Evolutionary conservation across 2,888 invertebrate species (phyloP), one percentile per base, ranked within the genome.

Genomic region (Agrochola circellaris): DNA sequence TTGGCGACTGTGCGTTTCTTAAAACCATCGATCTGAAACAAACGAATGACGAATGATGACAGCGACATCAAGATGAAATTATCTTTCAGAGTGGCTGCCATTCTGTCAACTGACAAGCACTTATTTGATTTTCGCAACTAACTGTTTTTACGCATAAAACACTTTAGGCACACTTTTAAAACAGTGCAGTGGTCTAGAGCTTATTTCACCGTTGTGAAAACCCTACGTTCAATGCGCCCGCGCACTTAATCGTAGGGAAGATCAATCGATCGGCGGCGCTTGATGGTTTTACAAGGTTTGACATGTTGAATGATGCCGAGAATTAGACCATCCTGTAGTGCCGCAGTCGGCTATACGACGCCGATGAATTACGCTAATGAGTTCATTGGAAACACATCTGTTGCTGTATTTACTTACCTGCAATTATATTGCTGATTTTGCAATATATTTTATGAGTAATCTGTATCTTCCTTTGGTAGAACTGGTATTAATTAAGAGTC

Each of bases 251-350:
- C 61, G 68, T 65, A 38, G 48, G 67, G 62, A 67, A 87, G 79
- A 87, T 82, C 65, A 80, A 87, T 85, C 75, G 81, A 68, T 79
- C 66, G 76, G 67, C 75, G 78, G 64, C 73, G 66, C 56, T 61
- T 73, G 81, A 87, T 84, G 71, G 81, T 77, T 87, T 83, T 83
- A 88, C 82, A 86, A 86, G 76, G 78, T 79, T 83, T 76, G 89
- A 89, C 88, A 88, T 74, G 82, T 83, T 89, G 79, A 88, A 88
- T 81, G 84, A 82, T 77, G 77, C 62, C 68, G 75, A 75, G 68
- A 79, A 87, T 88, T 86, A 84, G 82, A 79, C 15, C 75, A 76
- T 83, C 72, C 62, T 54, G 64, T 38, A n/a, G 65, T 70, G 79
- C 65, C 51, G 48, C 76, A 42, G 42, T 68, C 60, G 68, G 66